Base-by-base conservation (phyloP, 2,888 invertebrate genomes). In the Drosophila melanocephala region DNA sequence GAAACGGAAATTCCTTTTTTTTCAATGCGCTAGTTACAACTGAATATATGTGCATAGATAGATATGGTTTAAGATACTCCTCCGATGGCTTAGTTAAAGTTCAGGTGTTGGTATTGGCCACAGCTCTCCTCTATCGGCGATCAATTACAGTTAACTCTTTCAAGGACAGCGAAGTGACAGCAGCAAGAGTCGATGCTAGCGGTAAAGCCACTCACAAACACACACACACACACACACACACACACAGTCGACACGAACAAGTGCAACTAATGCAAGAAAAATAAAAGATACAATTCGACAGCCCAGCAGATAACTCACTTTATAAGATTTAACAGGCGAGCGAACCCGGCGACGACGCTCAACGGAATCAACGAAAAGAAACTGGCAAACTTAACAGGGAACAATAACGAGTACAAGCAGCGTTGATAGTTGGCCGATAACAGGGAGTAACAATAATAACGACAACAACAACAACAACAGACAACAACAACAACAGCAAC, bases 401-500 rank as follows among this genome's bases (percentile, higher is more conserved):
- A 90, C 89, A 87, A 90, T 87, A 90, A 89, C 90, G 80, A 90
- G 79, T 75, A 90, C 89, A 83, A 88, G 86, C 84, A 66, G 68
- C 77, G 77, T 81, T 89, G 89, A 86, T 86, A 89, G 87, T 75
- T 68, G 60, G 37, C 77, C 86, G 88, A 87, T 85, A 87, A 87
- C 88, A 89, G 82, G 60, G 73, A 75, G 56, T 65, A 83, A 66
- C 53, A 72, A 61, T 32, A 72, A 61, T 62, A 78, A 33, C 47
- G 64, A 44, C 63, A 70, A 26, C 44, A 72, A 66, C 53, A 55
- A 30, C 39, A 69, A 70, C 59, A 67, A 53, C 26, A 26, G 26
- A 44, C 58, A 57, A 59, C 47, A 69, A 56, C 66, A 72, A 37
- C 52, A 87, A 85, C n/a, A n/a, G n/a, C n/a, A n/a, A n/a, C 57